Percentiles rank a stretch among this genome's conserved stretches.
Conservation (phyloP, 2,113 vertebrate species). For the Galeopterus variegatus region DNA sequence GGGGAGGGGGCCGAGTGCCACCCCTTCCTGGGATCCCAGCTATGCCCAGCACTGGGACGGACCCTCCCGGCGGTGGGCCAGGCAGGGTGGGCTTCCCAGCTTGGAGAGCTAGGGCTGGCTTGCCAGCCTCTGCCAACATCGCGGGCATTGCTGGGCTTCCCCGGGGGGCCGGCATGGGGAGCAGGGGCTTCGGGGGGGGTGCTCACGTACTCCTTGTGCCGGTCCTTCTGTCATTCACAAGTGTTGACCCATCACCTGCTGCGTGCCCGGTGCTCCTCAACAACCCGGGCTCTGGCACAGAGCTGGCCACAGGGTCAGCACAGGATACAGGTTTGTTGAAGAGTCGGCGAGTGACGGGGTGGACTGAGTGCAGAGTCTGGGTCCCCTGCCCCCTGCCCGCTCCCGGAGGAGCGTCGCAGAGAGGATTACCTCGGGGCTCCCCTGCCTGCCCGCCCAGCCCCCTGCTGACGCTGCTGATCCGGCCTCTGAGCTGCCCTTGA, state of each 20-base stretch:
- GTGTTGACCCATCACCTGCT: accelerated
- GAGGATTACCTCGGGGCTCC: neutral
- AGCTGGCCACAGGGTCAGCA: neutral
- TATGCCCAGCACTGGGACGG: neutral
- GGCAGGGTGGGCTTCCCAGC: neutral
- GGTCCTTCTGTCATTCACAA: no score
- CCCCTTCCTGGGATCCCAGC: neutral
- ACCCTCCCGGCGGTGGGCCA: neutral
- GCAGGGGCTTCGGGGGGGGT: neutral
- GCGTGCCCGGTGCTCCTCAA: neutral
- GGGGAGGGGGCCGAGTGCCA: accelerated
- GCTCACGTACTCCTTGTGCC: neutral
- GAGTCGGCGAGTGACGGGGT: accelerated
- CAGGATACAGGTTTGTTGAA: accelerated
- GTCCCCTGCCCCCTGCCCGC: neutral
- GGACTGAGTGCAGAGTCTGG: no score
- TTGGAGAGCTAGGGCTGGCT: neutral
- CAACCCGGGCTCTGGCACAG: neutral
- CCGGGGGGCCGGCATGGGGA: neutral
- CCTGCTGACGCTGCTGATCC: neutral
- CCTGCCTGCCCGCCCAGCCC: accelerated
- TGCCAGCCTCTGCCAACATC: neutral
- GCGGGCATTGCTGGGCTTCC: no score
- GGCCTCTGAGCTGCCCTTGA: conserved; percentile 60
- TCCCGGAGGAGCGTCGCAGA: neutral